Evolutionary conservation across 1,140 invertebrate species (phyloP), one percentile per base, ranked within the genome.

Genomic region (Aphaenogaster floridana): DNA sequence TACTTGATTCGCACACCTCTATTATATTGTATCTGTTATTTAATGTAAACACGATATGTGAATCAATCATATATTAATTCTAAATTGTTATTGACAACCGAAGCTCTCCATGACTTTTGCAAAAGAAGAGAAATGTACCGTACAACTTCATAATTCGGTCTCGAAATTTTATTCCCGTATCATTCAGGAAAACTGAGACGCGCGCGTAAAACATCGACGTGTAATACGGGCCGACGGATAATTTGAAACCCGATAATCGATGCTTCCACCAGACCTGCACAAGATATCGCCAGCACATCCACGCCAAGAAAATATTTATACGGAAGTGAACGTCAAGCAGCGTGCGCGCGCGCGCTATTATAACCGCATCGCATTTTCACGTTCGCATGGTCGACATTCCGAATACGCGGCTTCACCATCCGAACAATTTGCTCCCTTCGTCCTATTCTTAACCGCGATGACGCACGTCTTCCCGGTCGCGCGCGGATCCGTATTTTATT

Each of bases 171-270:
- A 76, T 84, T 61, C 42, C 34, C 69, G 50, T 54, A 42, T 83
- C 63, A 83, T 84, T 84, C 17, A 76, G 28, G 71, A 84, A 83
- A 76, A 50, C 54, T 39, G 69, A 59, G 34, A 8, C 68, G 54
- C 54, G 54, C 52, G 52, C 39, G 21, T 54, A 57, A 71, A 74
- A 28, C 54, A 36, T 34, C 69, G 54, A n/a, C 57, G 28, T 84
- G 54, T 84, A 84, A 84, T 76, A 84, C 80, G 68, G 68, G 36
- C 80, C 54, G 80, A 50, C 54, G 69, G 80, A 84, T 84, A 84
- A 84, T 84, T 84, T 76, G 80, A 84, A 84, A 84, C 11, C 80
- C 80, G 80, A 84, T 84, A 84, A 84, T 84, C 80, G 69, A 84
- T 84, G 80, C 69, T 61, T 74, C 80, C 52, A 74, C 9, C n/a